These are phyloP conservation scores for Squalus acanthias DNA, from an alignment of 2,797 vertebrate species.

Conservation along the genomic window DNA sequence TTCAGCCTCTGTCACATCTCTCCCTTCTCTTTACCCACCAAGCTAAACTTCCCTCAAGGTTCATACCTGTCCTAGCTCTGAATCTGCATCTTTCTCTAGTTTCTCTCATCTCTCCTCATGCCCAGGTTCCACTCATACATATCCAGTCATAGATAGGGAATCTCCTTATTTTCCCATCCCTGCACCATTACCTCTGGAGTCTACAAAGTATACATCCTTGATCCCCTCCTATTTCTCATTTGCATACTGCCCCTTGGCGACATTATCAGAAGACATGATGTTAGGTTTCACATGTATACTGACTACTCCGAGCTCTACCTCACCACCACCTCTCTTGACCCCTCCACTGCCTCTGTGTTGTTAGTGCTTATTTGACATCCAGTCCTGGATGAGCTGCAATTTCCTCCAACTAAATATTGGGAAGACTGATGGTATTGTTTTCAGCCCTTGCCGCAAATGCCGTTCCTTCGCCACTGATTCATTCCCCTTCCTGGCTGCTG, in stretches of 20 bases:
- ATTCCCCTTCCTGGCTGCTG: no score
- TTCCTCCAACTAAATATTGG: no score
- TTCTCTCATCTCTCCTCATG: neutral
- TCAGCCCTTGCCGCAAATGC: no score
- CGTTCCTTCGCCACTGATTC: no score
- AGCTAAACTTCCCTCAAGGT: neutral
- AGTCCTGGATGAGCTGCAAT: no score
- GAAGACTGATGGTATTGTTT: no score
- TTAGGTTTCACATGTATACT: no score
- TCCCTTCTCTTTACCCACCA: neutral
- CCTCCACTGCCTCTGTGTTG: no score
- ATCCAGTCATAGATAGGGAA: neutral
- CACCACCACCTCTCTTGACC: no score
- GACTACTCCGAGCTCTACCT: no score
- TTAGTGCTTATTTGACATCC: no score
- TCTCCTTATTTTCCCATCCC: neutral
- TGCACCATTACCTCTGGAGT: neutral
- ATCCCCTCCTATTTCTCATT: neutral
- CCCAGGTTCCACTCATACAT: neutral
- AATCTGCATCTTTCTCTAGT: neutral
- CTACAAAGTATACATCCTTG: neutral
- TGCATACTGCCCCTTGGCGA: neutral
- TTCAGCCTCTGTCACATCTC: neutral
- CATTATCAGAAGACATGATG: no score
- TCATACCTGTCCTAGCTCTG: neutral